Conservation (phyloP, 2,888 invertebrate species). For the Saturnia japonica region DNA sequence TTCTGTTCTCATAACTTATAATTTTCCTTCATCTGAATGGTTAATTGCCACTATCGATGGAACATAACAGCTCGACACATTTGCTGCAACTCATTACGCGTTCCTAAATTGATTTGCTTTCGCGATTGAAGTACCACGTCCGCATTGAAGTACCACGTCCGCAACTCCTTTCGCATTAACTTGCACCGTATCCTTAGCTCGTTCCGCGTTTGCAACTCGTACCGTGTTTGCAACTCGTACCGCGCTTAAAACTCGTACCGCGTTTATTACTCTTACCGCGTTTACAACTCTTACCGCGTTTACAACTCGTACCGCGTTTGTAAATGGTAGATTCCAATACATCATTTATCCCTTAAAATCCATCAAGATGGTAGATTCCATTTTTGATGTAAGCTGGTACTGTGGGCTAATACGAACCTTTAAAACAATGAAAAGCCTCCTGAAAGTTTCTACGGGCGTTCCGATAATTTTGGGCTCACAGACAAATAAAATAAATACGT, state of each 20-base stretch:
- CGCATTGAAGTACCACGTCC: background rate
- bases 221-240: background rate
- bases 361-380: background rate
- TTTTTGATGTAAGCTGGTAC: background rate
- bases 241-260: background rate
- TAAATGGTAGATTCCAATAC: background rate
- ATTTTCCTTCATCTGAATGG: background rate
- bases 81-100: background rate
- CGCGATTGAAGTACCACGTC: background rate
- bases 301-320: background rate
- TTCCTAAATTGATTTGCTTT: background rate
- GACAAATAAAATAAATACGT: background rate
- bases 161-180: background rate
- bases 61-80: background rate
- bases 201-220: background rate
- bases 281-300: background rate
- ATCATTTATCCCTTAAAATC: too few relatives aligned
- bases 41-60: background rate
- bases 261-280: background rate
- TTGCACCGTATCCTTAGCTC: background rate
- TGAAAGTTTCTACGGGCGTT: background rate
- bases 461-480: background rate
- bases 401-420: background rate
- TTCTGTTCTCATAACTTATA: background rate
- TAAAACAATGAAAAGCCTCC: background rate